Evolutionary conservation across 2,113 vertebrate genomes (phyloP), one percentile per base, ranked within the genome.

Genomic region (Micromys minutus): DNA sequence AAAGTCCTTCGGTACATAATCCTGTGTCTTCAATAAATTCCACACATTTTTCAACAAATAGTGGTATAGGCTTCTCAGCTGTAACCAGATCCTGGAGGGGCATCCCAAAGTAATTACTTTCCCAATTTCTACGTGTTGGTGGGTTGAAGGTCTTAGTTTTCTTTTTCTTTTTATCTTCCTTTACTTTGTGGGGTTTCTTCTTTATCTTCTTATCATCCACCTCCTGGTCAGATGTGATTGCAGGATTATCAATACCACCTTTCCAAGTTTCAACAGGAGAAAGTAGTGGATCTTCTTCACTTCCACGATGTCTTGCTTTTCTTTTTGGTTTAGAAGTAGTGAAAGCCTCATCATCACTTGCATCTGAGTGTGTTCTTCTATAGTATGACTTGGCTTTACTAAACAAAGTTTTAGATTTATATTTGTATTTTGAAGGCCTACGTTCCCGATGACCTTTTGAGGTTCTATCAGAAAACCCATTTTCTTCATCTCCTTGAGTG

Each of bases 31-130:
- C 99, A 96, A 99, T 99, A 98, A 99, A 99, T 95, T 99, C 99
- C 94, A 99, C 99, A 98, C 99, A 99, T 97, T 99, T 99, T 96
- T 99, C 99, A 96, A 99, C 99, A 98, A 99, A 99, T 93, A 99
- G 98, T 71, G 99, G 99, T 97, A 99, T 99, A 19, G 99, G 99
- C 80, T 98, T 99, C 94, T 99, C 99, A n/a, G 95, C 85, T 95
- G 99, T 99, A 98, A 99, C 99, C 98, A 99, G 98, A 98, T 98
- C 99, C 97, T 99, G 99, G 92, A 99, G 98, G 47, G 99, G 99
- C 97, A 99, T 98, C 31, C 99, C 99, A 98, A 99, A 99, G 98
- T 99, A 99, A 99, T 99, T 99, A 98, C 99, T 99, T 97, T 99
- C 99, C 99, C 99, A 99, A 96, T 99, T 99, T 98, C 99, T 99